phyloP scores from a whole-genome alignment of 2,113 vertebrate genomes.

The Alexandromys fortis region DNA sequence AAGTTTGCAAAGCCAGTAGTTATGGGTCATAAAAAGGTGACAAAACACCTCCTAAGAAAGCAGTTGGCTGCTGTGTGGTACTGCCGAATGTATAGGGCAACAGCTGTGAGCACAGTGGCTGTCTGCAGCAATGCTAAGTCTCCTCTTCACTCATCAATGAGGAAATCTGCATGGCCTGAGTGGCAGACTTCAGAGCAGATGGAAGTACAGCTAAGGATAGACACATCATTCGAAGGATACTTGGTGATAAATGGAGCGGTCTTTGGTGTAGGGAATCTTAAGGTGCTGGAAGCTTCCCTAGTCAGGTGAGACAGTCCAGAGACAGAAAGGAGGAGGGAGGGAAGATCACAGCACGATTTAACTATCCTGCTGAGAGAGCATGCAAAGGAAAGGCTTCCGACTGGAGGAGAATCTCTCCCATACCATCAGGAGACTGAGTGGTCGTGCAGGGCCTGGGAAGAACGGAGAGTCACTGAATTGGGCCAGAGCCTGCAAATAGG shows the following conservation, averaged over 20 bases:
- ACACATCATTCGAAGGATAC: not conserved
- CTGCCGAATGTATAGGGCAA: not conserved
- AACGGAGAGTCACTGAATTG: accelerated
- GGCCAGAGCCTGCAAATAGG: too few relatives aligned
- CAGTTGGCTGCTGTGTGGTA: not conserved
- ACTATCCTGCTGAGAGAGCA: too few relatives aligned
- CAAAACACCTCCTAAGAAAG: not conserved
- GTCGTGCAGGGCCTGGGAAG: not conserved
- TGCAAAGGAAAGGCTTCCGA: not conserved
- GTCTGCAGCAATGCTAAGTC: not conserved
- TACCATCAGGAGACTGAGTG: not conserved
- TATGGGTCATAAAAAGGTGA: not conserved
- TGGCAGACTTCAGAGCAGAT: not conserved
- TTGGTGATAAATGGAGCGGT: too few relatives aligned
- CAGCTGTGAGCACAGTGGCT: not conserved
- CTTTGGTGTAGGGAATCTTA: not conserved
- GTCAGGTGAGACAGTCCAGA: not conserved
- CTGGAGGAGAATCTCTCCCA: accelerated
- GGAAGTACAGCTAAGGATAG: not conserved
- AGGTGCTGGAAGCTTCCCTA: not conserved
- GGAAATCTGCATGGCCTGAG: not conserved
- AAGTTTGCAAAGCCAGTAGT: not conserved
- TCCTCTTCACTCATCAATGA: not conserved
- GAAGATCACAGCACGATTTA: not conserved
- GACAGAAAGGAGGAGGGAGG: not conserved